These are phyloP conservation scores for Trichogramma evanescens DNA, from an alignment of 2,888 invertebrate species.

Conservation along the genomic window DNA sequence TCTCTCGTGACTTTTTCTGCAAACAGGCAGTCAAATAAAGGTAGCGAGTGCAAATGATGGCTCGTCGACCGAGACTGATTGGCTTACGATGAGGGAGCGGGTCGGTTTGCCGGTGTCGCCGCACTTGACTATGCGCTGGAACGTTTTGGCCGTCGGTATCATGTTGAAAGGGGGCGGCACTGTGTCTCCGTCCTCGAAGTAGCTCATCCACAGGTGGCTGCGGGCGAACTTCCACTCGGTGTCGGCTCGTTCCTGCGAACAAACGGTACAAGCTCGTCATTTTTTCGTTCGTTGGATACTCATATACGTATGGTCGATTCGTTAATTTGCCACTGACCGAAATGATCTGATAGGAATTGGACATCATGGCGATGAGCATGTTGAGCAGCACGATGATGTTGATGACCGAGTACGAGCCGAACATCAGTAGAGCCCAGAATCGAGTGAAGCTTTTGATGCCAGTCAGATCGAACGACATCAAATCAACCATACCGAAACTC, in stretches of 20 bases:
- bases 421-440: conserved; percentile 95
- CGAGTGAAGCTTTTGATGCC: conserved; percentile 94
- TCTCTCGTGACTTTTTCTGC: conserved; percentile 67
- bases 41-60: neutral
- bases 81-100: conserved; percentile 57
- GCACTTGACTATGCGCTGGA: conserved; percentile 52
- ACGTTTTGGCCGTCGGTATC: conserved; percentile 75
- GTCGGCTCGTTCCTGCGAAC: conserved; percentile 80
- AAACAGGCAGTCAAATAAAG: neutral
- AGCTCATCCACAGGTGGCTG: conserved; percentile 94
- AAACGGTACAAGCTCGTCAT: neutral
- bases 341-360: conserved; percentile 95
- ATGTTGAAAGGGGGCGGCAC: conserved; percentile 93
- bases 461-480: conserved; percentile 87
- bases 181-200: conserved; percentile 87
- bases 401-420: conserved; percentile 95
- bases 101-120: conserved; percentile 49
- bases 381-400: conserved; percentile 94
- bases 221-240: conserved; percentile 97
- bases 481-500: conserved; percentile 90
- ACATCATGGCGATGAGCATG: conserved; percentile 99
- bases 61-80: neutral
- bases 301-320: neutral
- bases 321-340: conserved; percentile 60
- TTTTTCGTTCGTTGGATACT: neutral